These are phyloP conservation scores for Rhimphoctona megacephalus DNA, from an alignment of 2,888 invertebrate genomes.

Conservation along the genomic window DNA sequence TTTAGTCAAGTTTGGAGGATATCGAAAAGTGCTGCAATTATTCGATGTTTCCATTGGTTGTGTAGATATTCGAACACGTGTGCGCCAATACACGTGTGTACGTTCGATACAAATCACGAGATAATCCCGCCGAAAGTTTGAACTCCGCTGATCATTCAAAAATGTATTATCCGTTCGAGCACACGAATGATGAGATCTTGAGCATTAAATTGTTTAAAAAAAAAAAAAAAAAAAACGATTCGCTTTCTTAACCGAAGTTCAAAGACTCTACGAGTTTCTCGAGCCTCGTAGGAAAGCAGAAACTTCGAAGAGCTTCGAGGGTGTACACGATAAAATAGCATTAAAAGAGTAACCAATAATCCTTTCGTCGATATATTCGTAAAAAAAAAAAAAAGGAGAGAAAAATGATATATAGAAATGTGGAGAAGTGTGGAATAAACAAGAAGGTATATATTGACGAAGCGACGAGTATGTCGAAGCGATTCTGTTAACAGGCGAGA, in stretches of 20 bases:
- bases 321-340: not conserved
- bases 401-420: not conserved
- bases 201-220: not conserved
- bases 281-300: conserved; percentile 38
- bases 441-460: not conserved
- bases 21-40: not conserved
- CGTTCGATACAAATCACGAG: not conserved
- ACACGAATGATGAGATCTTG: not conserved
- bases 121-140: not conserved
- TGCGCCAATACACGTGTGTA: not conserved
- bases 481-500: conserved; percentile 48
- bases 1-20: not conserved
- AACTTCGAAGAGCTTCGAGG: conserved; percentile 36
- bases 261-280: conserved; percentile 54
- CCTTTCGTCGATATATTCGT: conserved; percentile 29
- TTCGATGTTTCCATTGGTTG: not conserved
- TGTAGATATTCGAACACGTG: not conserved
- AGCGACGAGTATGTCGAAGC: conserved; percentile 56
- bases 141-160: not conserved
- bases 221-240: not conserved
- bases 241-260: conserved; percentile 52
- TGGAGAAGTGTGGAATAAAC: not conserved
- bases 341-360: conserved; percentile 9
- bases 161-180: not conserved
- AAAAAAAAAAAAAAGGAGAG: conserved; percentile 1